phyloP scores from a whole-genome alignment of 1,140 invertebrate genomes.

The Forficula auricularia region DNA sequence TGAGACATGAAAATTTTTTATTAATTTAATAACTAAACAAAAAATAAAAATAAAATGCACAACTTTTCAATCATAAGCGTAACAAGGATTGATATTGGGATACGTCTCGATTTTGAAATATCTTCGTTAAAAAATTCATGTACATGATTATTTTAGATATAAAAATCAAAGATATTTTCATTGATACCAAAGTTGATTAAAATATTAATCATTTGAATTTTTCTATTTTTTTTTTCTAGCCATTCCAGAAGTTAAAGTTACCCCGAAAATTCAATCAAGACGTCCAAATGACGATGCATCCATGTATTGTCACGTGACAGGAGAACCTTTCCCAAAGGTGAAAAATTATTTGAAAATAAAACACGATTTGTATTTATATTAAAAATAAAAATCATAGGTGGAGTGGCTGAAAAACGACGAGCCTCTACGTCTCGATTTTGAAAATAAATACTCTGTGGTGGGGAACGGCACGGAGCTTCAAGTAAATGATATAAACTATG shows the following conservation, averaged over 20 bases:
- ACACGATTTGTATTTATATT: background rate
- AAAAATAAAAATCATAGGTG: conserved; percentile 23
- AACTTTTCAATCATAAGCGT: too few relatives aligned
- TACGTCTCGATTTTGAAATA: too few relatives aligned
- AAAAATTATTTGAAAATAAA: conserved; percentile 5
- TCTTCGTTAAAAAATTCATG: too few relatives aligned
- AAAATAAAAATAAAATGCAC: too few relatives aligned
- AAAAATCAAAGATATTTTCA: too few relatives aligned
- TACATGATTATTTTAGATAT: too few relatives aligned
- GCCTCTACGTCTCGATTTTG: conserved; percentile 32
- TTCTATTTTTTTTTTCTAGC: conserved; percentile 32
- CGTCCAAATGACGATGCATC: conserved; percentile 43
- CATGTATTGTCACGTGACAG: conserved; percentile 51
- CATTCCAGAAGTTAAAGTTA: conserved; percentile 47
- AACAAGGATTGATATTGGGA: too few relatives aligned
- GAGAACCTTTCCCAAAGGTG: conserved; percentile 46
- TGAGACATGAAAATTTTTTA: too few relatives aligned
- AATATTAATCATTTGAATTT: too few relatives aligned
- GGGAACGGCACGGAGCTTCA: conserved; percentile 53
- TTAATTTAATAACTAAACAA: too few relatives aligned
- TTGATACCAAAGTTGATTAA: too few relatives aligned
- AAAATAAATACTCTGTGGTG: conserved; percentile 41
- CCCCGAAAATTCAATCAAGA: conserved; percentile 45
- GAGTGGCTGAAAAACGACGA: conserved; percentile 60
- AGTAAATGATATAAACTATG: conserved; percentile 45